Base-by-base conservation (phyloP, 2,888 invertebrate genomes). In the Pristionchus exspectatus region DNA sequence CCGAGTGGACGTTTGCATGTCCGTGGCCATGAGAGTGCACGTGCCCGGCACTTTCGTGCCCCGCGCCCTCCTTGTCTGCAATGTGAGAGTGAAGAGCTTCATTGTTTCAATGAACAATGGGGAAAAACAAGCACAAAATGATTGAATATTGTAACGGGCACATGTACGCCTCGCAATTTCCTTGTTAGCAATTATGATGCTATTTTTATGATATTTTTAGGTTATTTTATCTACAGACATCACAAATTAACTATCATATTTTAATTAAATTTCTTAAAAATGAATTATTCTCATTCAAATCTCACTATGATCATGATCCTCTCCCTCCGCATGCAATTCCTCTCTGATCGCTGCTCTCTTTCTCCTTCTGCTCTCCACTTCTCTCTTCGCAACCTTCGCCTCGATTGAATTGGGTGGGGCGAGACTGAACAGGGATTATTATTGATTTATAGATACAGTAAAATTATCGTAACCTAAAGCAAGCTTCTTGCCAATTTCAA, bases 1-100 rank as follows among this genome's bases (percentile, higher is more conserved):
- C 21, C 7, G 89, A 59, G 30, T 89, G 83, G 3, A 69, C 69
- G 38, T 89, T 89, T n/a, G 50, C 84, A 56, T 89, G 84, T 24
- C 24, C 33, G 69, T 89, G 84, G 2, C 12, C 24, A 66, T 89
- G 83, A 0, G 50, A n/a, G 56, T 88, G 77, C 12, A 21, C 21
- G 56, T 85, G 59, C 5, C 84, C 84, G 56, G 18, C 24, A 7
- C 14, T 21, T 16, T 85, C 84, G 84, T 87, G 87, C 33, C 69
- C 69, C 44, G 10, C 69, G 14, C 44, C 87, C 27, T 59, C 44
- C n/a, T 87, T 66, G 33, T 87, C 87, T 87, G 44, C 7, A 87
- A 69, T 30, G 5, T 0, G 27, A n/a, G 24, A 50, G 7, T 54
- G 50, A 44, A 5, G 7, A 38, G 18, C 9, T 33, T 38, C 5